Percentiles rank a stretch among this genome's conserved stretches.
Conservation (phyloP, 2,888 invertebrate species). For the Troides aeacus region DNA sequence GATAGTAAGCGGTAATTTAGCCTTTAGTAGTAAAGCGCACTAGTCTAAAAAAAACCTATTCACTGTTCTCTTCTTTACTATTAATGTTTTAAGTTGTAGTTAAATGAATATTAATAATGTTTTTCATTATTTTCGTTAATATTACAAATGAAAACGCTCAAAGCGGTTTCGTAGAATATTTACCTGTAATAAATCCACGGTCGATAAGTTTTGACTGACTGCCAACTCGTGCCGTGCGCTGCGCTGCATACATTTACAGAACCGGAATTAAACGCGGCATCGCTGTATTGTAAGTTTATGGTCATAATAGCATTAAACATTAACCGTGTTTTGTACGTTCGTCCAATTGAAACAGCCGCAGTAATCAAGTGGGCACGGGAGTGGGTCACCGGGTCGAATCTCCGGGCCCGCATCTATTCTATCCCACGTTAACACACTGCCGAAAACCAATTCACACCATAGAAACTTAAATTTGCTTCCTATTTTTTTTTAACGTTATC, state of each 20-base stretch:
- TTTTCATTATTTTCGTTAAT: not conserved
- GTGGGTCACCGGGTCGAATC: constrained; percentile 69
- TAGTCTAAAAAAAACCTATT: not conserved
- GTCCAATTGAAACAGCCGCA: constrained; percentile 67
- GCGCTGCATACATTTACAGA: constrained; percentile 1
- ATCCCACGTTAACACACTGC: constrained; percentile 20
- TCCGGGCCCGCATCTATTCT: constrained; percentile 35
- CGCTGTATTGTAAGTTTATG: constrained; percentile 44
- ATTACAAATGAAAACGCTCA: not conserved
- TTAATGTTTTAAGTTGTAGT: not conserved
- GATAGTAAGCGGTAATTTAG: no score
- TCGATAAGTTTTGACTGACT: constrained; percentile 1
- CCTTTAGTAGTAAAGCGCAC: no score
- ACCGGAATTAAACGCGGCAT: constrained; percentile 17
- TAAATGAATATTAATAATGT: not conserved
- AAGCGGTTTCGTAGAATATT: not conserved
- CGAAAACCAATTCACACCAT: constrained; percentile 13
- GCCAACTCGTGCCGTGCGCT: not conserved
- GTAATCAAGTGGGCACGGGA: constrained; percentile 62
- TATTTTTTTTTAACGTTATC: not conserved
- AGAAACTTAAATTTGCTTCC: not conserved
- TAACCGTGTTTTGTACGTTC: constrained; percentile 66
- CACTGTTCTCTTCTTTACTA: not conserved
- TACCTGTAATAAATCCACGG: not conserved
- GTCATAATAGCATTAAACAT: constrained; percentile 51